Percentiles rank a stretch among this genome's conserved stretches.
Evolutionary conservation across 2,888 invertebrate species (phyloP).

Genomic region (Ctenicera cuprea): DNA sequence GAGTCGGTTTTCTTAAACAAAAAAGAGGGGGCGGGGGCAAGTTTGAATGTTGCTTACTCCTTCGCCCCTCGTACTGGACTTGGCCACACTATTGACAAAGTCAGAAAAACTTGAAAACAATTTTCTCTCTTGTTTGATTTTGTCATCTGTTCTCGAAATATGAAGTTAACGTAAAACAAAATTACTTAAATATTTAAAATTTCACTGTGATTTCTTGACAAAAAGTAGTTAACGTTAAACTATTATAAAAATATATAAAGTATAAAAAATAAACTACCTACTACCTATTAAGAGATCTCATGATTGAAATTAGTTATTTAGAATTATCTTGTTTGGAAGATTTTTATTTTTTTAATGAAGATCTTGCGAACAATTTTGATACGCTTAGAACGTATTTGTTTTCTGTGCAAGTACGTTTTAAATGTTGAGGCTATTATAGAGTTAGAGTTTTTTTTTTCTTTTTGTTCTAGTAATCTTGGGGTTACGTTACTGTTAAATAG

Average conservation of each 20-base stretch:
- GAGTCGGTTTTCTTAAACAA: neutral
- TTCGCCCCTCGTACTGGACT: constrained; percentile 25
- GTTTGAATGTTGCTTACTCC: constrained; percentile 37
- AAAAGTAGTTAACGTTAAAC: constrained; percentile 68
- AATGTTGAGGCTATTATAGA: constrained; percentile 51
- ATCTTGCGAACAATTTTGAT: constrained; percentile 50
- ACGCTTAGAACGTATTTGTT: constrained; percentile 54
- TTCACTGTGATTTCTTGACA: constrained; percentile 74
- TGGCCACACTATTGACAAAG: constrained; percentile 33
- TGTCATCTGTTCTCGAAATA: constrained; percentile 60
- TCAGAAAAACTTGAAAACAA: constrained; percentile 27
- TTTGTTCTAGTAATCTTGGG: constrained; percentile 49
- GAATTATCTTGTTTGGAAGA: constrained; percentile 67
- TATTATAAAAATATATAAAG: constrained; percentile 55
- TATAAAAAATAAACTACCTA: constrained; percentile 68
- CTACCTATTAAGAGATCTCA: constrained; percentile 73
- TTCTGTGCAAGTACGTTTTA: constrained; percentile 54
- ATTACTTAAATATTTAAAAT: constrained; percentile 63
- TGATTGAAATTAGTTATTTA: constrained; percentile 70
- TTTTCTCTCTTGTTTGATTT: constrained; percentile 29
- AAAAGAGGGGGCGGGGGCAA: constrained; percentile 31
- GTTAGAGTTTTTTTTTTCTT: constrained; percentile 51
- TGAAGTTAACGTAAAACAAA: constrained; percentile 57
- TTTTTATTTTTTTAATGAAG: constrained; percentile 66
- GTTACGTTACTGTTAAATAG: constrained; percentile 33